Base-by-base conservation (phyloP, 1,140 invertebrate species). In the Macrobrachium nipponense region DNA sequence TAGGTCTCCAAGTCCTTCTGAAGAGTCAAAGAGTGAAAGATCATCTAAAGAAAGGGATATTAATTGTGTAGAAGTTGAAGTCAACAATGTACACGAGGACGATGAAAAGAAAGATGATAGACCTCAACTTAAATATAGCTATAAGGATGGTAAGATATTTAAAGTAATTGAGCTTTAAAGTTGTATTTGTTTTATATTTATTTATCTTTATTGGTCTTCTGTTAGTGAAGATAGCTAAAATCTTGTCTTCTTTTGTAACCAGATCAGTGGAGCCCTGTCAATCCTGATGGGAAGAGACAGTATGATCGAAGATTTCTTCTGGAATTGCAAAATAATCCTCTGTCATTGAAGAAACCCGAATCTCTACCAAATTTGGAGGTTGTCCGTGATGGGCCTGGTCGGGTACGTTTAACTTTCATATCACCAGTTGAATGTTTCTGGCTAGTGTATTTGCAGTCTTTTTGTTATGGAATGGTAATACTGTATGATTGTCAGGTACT, bases 321-420 rank as follows among this genome's bases (percentile, higher is more conserved):
- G 7, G 90, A 91, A 66, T 84, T 93, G 44, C 92, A 92, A 86
- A 90, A 88, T 88, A 87, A 91, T 75, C 89, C 95, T 11, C 92
- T 94, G 5, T 96, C 95, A 2, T 93, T 94, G 86, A 92, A 94
- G 78, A 96, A 95, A 90, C 96, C 96, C 5, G 92, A 94, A 83
- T 94, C 94, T 89, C 90, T 95, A 18, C 94, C 92, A 81, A 93
- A 93, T 87, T 89, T 94, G 17, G 94, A 94, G 89, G 93, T 94
- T 89, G 73, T 91, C 90, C 23, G 84, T 90, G 51, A 87, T 89
- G 73, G 91, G 91, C 88, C 91, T 91, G 81, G 87, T 89, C 64
- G 91, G 86, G 85, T 83, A 78, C 60, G 79, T 87, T 78, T 68
- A 86, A 68, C 20, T 15, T 68, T 18, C 27, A 20, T 12, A 15